Evolutionary conservation across 2,113 vertebrate species (phyloP), one percentile per base, ranked within the genome.

Genomic region (Xiphophorus maculatus): DNA sequence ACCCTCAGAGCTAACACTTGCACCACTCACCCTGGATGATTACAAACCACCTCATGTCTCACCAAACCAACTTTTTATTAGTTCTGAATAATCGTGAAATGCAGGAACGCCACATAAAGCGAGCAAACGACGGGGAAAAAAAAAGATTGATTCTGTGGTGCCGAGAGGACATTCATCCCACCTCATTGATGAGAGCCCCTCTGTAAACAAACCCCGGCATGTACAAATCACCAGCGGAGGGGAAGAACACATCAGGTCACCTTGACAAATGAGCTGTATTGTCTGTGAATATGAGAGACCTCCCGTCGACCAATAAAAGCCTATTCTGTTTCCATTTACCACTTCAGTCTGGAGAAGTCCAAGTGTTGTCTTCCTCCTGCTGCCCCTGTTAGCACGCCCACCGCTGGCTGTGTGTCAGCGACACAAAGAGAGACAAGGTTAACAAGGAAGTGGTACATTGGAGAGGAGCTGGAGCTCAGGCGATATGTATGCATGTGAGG

Each of bases 231-330:
- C 71, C 6, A 35, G 64, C 61, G 71, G 81, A 72, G 51, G 60
- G 66, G 67, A 32, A 82, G 30, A 89, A 77, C 76, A 87, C 71
- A 87, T 81, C 80, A 71, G 85, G 90, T 92, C 91, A 92, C 90
- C 91, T 93, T 93, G 91, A 92, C 91, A 89, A 92, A 93, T 85
- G 89, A 89, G 87, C 86, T 68, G 77, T 85, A 85, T 90, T 90
- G 88, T 91, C 42, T 87, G 75, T 70, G 84, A 79, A 78, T 79
- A 84, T 81, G 84, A 86, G 74, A 82, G 73, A 58, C 51, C 71
- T 69, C 73, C 83, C 66, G 84, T 82, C 71, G 81, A 71, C 74
- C 76, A 83, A 73, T 84, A 78, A 82, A 87, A 74, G 76, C 70
- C 29, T 37, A 58, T 77, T 79, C 72, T 78, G 69, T 58, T 66